Evolutionary conservation across 1,140 invertebrate species (phyloP).

Genomic region (Alviniconcha marisindica): DNA sequence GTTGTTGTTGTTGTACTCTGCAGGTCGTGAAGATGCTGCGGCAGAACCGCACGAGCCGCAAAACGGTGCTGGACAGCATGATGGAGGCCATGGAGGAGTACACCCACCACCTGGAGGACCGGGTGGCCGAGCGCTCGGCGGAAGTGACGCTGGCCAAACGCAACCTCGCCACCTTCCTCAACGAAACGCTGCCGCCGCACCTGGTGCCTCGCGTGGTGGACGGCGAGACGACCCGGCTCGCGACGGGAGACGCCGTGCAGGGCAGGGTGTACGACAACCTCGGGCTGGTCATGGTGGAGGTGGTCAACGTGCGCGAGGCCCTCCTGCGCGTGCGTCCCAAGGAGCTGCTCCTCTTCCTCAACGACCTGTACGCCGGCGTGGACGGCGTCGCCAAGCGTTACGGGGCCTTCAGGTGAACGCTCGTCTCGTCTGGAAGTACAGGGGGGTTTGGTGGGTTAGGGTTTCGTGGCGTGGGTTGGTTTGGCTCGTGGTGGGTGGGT

Average conservation of each 20-base stretch:
- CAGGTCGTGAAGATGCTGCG: constrained; percentile 47
- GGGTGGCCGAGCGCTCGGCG: constrained; percentile 42
- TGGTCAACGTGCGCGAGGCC: constrained; percentile 16
- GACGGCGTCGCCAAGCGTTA: constrained; percentile 38
- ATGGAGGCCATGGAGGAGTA: constrained; percentile 66
- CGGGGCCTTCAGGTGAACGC: constrained; percentile 34
- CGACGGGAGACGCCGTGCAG: not conserved
- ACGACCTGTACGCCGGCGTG: constrained; percentile 33
- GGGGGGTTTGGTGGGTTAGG: no score
- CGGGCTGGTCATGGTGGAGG: constrained; percentile 30
- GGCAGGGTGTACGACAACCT: constrained; percentile 20
- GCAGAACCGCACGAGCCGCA: constrained; percentile 37
- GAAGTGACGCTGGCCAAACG: constrained; percentile 44
- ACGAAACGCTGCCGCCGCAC: constrained; percentile 31
- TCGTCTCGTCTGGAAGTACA: no score
- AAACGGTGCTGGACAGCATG: constrained; percentile 62
- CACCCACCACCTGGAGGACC: constrained; percentile 52
- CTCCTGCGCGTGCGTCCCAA: not conserved
- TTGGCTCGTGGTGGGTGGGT: no score
- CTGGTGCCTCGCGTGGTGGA: constrained; percentile 18
- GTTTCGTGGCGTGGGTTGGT: no score
- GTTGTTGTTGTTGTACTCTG: not conserved
- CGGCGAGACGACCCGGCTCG: not conserved
- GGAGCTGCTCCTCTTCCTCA: constrained; percentile 38
- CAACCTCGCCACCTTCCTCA: constrained; percentile 41